Base-by-base conservation (phyloP, 1,140 invertebrate species). In the Lepidurus apus region DNA sequence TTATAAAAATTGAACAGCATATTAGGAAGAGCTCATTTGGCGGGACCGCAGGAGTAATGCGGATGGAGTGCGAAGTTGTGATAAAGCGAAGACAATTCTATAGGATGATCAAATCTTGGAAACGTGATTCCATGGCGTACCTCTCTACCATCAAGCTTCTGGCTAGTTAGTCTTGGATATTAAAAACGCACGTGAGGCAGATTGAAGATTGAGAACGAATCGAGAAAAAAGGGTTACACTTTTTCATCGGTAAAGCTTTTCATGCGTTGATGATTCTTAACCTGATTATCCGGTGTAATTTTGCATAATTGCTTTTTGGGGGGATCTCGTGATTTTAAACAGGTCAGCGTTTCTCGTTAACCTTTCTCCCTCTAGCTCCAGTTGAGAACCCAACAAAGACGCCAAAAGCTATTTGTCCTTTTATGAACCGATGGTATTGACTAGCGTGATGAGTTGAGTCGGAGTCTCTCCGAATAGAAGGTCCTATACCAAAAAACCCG, bases 381-480 rank as follows among this genome's bases (percentile, higher is more conserved):
- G 53, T 65, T 65, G 53, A 17, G 53, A 65, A 1, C 21, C 53
- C 6, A 65, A 65, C 53, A 65, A 65, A 65, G 53, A 65, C 53
- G 53, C 53, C 53, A 65, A 65, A 65, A 65, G 53, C 53, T 65
- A 65, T 65, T 65, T 65, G 53, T 65, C 53, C 53, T 65, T 65
- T 65, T 65, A 65, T 65, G 53, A 13, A 65, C 53, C 53, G 53
- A 65, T 21, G 53, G 17, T 65, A 65, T 65, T 65, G 53, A 65
- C 53, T 65, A 65, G 53, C 53, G 13, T 65, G 53, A 65, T 65
- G 53, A 65, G 53, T 65, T 65, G 17, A 65, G 53, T 21, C 13
- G 53, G 53, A 65, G 9, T 21, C 21, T 65, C 21, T 65, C 21
- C 53, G 9, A 65, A 34, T 34, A 34, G 34, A 65, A 65, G 53